phyloP scores from a whole-genome alignment of 92 coral and sea anemone genomes.

The Zoanthus sociatus region DNA sequence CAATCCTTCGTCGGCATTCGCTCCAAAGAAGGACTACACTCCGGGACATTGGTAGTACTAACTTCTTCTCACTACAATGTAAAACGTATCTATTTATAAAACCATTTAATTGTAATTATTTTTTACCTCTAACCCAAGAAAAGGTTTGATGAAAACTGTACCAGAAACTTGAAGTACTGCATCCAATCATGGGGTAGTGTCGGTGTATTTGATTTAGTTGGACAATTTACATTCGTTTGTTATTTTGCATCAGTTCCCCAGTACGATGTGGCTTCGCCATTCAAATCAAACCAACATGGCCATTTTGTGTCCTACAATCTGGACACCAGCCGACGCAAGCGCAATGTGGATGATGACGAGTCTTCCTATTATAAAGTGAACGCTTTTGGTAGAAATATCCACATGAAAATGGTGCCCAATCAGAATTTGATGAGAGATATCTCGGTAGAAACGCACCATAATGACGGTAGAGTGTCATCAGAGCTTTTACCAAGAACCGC shows the following conservation, averaged over 20 bases:
- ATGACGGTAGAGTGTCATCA: constrained; percentile 43
- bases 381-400: constrained; percentile 47
- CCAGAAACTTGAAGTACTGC: too few species aligned
- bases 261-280: constrained; percentile 70
- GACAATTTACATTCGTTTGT: not conserved
- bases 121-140: too few species aligned
- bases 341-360: constrained; percentile 13
- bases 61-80: too few species aligned
- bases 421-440: constrained; percentile 41
- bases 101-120: too few species aligned
- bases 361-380: constrained; percentile 48
- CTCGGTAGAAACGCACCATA: constrained; percentile 51
- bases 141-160: too few species aligned
- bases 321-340: constrained; percentile 35
- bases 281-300: constrained; percentile 68
- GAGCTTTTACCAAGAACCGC: constrained; percentile 27
- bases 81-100: too few species aligned
- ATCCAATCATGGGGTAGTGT: too few species aligned
- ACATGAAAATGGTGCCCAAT: constrained; percentile 48
- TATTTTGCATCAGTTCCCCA: constrained; percentile 65
- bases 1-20: too few species aligned
- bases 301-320: constrained; percentile 53
- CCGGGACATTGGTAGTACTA: too few species aligned
- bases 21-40: too few species aligned
- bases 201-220: not conserved